Evolutionary conservation across 2,888 invertebrate species (phyloP), one percentile per base, ranked within the genome.

Genomic region (Tuta absoluta): DNA sequence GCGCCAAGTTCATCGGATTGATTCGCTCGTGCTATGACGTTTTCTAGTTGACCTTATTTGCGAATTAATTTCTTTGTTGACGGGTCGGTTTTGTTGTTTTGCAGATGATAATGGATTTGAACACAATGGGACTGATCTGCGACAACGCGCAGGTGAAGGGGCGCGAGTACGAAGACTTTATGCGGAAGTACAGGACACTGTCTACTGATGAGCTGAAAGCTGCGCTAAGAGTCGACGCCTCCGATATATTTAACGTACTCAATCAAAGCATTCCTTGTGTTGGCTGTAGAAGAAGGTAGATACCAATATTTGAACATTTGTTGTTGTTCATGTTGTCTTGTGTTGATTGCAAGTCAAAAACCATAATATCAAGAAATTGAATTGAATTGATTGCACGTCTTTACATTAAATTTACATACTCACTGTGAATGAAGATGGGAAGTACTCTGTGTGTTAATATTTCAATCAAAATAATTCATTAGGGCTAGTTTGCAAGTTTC

Each of bases 221-320:
- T 71, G 96, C 97, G 19, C 93, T 98, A 74, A 94, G 95, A 92
- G 97, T 98, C 64, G 95, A 95, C 64, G 95, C 95, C 77, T 94
- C 95, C 73, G 96, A 97, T 88, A 94, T 98, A 77, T 93, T 97
- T 80, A 94, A 95, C 76, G 95, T 97, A 77, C 92, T 98, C 70
- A 95, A 97, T 89, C 97, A 98, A 92, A 95, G 96, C 85, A 97
- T 98, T 79, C 97, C 98, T 70, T 98, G 98, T 92, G 97, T 98
- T 79, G 98, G 98, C 69, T 98, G 98, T 89, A 93, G 98, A 71
- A 93, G 97, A 93, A 97, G 97, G 97, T 96, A 92, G 23, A 21
- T 23, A 51, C 11, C 2, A 8, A 19, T 10, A 51, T 51, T 51
- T 51, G 51, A 8, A 19, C 1, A 51, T 51, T 51, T 51, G 51